Base-by-base conservation (phyloP, 2,113 vertebrate species). In the Periophthalmodon schlosseri region DNA sequence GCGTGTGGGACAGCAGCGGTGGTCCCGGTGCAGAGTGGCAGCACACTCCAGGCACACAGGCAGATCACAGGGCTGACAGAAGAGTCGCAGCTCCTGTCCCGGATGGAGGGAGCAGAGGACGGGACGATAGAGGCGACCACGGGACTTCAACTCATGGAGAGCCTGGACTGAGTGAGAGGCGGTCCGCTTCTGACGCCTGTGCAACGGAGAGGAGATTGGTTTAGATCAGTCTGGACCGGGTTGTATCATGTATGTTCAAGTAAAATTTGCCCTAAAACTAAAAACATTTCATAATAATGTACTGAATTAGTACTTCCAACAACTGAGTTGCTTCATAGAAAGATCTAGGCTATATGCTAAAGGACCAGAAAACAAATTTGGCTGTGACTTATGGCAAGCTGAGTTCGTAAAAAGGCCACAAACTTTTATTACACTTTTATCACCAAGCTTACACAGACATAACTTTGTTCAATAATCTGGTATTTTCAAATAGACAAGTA, bases 181-280 rank as follows among this genome's bases (percentile, higher is more conserved):
- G 0, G 95, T 98, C 56, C 96, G 93, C 89, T 95, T 98, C 93
- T 98, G 96, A 46, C 96, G 93, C 91, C 96, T 99, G 82, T 64
- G 12, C 56, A 1, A 54, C 13, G 79, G 14, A 68, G 14, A 47
- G 0, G 11, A 44, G 28, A 28, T 28, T 6, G 20, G 33, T 33
- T 61, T 33, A 61, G 9, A 11, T 6, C 61, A 16, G 18, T 20
- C 33, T 64, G 13, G 16, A 60, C 13, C 24, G 2, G 14, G 2
- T 60, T 18, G 15, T 18, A 15, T 52, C 15, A 52, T 52, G 16
- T 15, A 52, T 20, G 14, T 15, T 52, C 15, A 52, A 52, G 49
- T 5, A 20, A 16, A 52, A 52, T 52, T 16, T 18, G 5, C 16
- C 18, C 39, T 44, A 10, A 10, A 10, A 10, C 39, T 2, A 10